Evolutionary conservation across 1,140 invertebrate genomes (phyloP).

Genomic region (Hylyphantes graminicola): DNA sequence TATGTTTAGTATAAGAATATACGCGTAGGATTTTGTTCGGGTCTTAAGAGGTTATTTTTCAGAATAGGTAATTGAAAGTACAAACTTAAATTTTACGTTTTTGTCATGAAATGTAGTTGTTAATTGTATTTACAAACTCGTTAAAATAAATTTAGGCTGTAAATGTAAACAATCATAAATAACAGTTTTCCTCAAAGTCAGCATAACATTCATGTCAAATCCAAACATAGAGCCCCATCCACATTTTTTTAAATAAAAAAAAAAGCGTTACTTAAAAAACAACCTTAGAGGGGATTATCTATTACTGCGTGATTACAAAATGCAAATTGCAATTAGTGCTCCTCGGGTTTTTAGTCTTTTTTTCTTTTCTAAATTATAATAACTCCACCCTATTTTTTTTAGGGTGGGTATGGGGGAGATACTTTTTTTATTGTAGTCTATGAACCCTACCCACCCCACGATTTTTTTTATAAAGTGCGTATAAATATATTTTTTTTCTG

Average conservation of each 20-base stretch:
- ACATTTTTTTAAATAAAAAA: neutral
- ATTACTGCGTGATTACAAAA: constrained; percentile 59
- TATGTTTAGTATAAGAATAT: no score
- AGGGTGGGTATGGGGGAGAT: neutral
- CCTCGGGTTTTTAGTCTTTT: neutral
- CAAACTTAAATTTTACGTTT: no score
- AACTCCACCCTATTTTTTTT: constrained; percentile 29
- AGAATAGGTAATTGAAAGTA: no score
- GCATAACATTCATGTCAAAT: no score
- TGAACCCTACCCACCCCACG: neutral
- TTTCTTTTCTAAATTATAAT: constrained; percentile 53
- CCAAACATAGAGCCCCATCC: no score
- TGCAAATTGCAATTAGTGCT: constrained; percentile 58
- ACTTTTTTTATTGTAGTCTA: constrained; percentile 36
- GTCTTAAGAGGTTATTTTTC: no score
- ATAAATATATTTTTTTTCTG: constrained; percentile 52
- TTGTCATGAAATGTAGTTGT: no score
- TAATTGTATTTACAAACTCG: no score
- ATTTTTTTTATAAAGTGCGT: constrained; percentile 32
- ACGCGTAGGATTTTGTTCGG: no score
- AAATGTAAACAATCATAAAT: no score
- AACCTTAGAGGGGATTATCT: constrained; percentile 54
- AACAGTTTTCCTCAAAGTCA: no score
- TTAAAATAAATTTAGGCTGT: no score
- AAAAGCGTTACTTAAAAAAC: constrained; percentile 56